phyloP scores from a whole-genome alignment of 2,113 vertebrate genomes.

The Tupaia tana region DNA sequence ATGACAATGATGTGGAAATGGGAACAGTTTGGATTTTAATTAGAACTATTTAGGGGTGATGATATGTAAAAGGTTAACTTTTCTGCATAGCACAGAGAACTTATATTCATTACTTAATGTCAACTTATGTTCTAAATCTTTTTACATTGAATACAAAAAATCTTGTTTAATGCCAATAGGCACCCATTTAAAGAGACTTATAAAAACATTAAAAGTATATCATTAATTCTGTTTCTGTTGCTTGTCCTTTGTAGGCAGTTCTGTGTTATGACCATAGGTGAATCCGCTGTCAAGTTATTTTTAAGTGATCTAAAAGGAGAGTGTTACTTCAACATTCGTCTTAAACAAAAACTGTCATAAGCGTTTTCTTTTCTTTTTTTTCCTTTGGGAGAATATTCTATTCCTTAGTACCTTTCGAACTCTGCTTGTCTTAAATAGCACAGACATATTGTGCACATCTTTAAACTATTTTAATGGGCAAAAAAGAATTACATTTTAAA shows the following conservation, averaged over 20 bases:
- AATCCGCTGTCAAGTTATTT: slow-evolving; percentile 70
- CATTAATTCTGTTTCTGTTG: slow-evolving; percentile 68
- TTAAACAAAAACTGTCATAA: slow-evolving; percentile 53
- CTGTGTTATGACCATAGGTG: slow-evolving; percentile 9
- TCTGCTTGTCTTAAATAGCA: slow-evolving; percentile 73
- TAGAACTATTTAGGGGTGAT: slow-evolving; percentile 54
- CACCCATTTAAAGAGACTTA: slow-evolving; percentile 58
- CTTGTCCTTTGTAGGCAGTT: slow-evolving; percentile 65
- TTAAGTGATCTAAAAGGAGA: slow-evolving; percentile 71
- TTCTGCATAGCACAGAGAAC: slow-evolving; percentile 67
- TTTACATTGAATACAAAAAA: slow-evolving; percentile 62
- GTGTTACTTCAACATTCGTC: slow-evolving; percentile 74
- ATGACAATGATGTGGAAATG: slow-evolving; percentile 67
- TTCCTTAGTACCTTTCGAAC: slow-evolving; percentile 75
- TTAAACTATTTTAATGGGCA: slow-evolving; percentile 70
- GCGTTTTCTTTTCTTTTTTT: slow-evolving; percentile 38
- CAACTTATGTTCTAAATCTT: slow-evolving; percentile 61
- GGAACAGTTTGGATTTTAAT: slow-evolving; percentile 72
- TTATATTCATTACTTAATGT: slow-evolving; percentile 63
- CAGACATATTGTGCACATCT: slow-evolving; percentile 68
- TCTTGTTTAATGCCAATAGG: slow-evolving; percentile 41
- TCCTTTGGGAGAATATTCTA: slow-evolving; percentile 64
- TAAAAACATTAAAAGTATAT: slow-evolving; percentile 68
- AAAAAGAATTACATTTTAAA: slow-evolving; percentile 65
- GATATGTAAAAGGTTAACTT: slow-evolving; percentile 70